phyloP scores from a whole-genome alignment of 2,888 invertebrate genomes.

The Lasioglossum leucozonium region DNA sequence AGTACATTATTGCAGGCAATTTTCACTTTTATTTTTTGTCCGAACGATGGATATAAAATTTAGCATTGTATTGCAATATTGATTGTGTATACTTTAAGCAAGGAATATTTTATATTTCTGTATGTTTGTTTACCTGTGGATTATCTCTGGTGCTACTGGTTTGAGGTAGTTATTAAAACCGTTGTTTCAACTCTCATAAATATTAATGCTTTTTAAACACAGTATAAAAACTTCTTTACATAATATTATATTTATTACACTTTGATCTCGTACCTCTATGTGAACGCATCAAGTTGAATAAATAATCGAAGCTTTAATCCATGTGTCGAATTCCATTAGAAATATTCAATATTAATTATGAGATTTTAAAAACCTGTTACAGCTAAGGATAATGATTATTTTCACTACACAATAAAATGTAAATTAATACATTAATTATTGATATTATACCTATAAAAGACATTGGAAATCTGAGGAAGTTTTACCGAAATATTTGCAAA shows the following conservation, averaged over 20 bases:
- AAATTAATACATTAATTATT: not conserved
- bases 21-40: conserved; percentile 1
- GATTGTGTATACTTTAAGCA: not conserved
- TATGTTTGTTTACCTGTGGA: not conserved
- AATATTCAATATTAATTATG: not conserved
- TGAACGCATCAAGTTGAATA: not conserved
- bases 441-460: too few relatives aligned
- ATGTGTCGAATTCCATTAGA: not conserved
- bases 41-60: not conserved
- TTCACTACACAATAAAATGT: not conserved
- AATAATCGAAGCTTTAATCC: not conserved
- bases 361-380: not conserved
- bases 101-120: not conserved
- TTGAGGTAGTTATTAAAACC: not conserved
- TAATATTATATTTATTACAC: not conserved
- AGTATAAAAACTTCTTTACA: not conserved
- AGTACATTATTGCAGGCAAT: not conserved
- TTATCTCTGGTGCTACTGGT: not conserved
- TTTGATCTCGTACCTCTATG: not conserved
- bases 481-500: not conserved
- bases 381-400: not conserved
- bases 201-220: not conserved
- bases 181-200: not conserved
- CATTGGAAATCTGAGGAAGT: not conserved
- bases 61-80: not conserved